Conservation (phyloP, 2,888 invertebrate genomes). For the Drosophila monieri region DNA sequence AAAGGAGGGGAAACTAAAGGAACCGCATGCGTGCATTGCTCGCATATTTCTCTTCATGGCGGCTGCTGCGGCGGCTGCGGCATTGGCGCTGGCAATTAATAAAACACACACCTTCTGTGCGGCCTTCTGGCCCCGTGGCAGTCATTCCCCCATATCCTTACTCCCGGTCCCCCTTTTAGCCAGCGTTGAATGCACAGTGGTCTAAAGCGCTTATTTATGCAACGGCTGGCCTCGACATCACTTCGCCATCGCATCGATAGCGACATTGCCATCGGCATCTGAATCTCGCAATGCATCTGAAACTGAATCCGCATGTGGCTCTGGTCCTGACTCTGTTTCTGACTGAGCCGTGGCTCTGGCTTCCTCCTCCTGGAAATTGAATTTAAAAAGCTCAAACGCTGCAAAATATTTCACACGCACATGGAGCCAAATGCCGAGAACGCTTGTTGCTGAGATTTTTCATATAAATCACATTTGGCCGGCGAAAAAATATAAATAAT, state of each 20-base stretch:
- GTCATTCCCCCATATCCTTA: background rate
- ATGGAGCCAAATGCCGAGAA: slow-evolving; percentile 6
- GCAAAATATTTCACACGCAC: slow-evolving; percentile 76
- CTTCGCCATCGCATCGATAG: slow-evolving; percentile 20
- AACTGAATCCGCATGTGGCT: slow-evolving; percentile 10
- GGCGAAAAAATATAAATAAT: slow-evolving; percentile 73
- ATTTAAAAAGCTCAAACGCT: slow-evolving; percentile 73
- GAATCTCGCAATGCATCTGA: slow-evolving; percentile 25
- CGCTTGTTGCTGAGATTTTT: slow-evolving; percentile 69
- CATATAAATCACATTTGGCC: slow-evolving; percentile 73
- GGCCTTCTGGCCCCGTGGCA: slow-evolving; percentile 32
- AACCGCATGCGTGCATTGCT: slow-evolving; percentile 77
- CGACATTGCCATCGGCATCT: slow-evolving; percentile 20
- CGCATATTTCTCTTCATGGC: slow-evolving; percentile 67
- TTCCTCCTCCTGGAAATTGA: slow-evolving; percentile 54
- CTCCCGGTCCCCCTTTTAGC: background rate
- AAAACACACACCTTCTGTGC: slow-evolving; percentile 76
- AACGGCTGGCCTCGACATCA: slow-evolving; percentile 46
- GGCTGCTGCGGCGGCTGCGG: slow-evolving; percentile 61
- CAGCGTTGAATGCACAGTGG: slow-evolving; percentile 68
- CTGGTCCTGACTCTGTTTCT: background rate
- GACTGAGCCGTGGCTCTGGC: background rate
- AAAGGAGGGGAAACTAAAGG: slow-evolving; percentile 9
- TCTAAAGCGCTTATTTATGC: slow-evolving; percentile 74
- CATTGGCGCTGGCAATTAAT: slow-evolving; percentile 72